A percentile compares a stretch with the other conserved stretches of the same genome.
Conservation (phyloP, 2,797 vertebrate genomes). For the Ara ararauna region DNA sequence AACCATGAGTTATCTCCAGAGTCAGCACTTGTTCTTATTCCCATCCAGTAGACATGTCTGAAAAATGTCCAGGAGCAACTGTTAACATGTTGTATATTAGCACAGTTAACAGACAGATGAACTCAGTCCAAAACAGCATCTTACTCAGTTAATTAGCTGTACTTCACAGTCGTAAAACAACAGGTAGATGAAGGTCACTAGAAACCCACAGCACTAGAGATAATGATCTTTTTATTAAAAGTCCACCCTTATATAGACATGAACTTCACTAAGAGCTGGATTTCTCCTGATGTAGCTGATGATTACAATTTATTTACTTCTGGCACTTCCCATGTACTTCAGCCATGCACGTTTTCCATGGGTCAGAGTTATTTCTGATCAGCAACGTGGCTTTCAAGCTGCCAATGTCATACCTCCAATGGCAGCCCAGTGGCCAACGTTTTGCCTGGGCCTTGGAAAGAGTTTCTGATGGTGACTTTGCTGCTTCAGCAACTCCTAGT, state of each 20-base stretch:
- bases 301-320: neutral
- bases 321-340: neutral
- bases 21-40: neutral
- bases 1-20: neutral
- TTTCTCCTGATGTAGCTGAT: neutral
- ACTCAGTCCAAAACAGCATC: neutral
- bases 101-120: neutral
- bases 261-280: neutral
- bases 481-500: slow-evolving; percentile 56
- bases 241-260: neutral
- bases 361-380: neutral
- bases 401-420: neutral
- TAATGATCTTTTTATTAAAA: neutral
- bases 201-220: neutral
- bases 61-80: neutral
- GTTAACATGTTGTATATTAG: neutral
- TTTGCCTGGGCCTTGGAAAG: slow-evolving; percentile 14
- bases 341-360: neutral
- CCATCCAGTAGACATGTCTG: neutral
- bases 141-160: neutral
- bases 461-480: neutral
- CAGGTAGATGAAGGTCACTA: neutral
- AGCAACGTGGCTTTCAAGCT: neutral
- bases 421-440: neutral
- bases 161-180: neutral